Conservation (phyloP, 1,140 invertebrate species). For the Penaeus indicus region DNA sequence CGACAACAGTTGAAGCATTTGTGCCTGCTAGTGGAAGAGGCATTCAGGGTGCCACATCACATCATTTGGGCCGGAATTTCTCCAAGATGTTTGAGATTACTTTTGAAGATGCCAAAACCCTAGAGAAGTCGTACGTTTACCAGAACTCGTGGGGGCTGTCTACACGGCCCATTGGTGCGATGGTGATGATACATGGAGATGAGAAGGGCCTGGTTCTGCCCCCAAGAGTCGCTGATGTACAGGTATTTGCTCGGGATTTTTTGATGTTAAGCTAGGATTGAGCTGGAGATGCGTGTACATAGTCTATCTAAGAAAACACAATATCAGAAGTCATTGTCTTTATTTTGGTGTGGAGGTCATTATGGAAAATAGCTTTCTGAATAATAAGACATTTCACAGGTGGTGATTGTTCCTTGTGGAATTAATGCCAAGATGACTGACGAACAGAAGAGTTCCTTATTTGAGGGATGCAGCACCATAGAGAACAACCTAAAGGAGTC, state of each 20-base stretch:
- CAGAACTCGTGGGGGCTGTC: constrained; percentile 99
- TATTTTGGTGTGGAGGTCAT: no score
- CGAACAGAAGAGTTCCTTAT: constrained; percentile 79
- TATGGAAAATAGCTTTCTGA: no score
- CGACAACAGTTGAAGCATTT: constrained; percentile 97
- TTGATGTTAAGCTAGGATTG: no score
- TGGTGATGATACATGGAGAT: constrained; percentile 98
- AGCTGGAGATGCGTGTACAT: no score
- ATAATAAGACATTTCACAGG: constrained; percentile 70
- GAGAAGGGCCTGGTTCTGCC: constrained; percentile 96
- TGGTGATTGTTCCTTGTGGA: constrained; percentile 96
- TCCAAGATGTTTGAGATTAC: constrained; percentile 99
- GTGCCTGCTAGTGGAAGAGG: constrained; percentile 93
- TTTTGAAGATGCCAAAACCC: constrained; percentile 91
- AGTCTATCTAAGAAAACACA: no score
- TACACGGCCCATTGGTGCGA: constrained; percentile 82
- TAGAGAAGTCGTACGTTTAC: constrained; percentile 89
- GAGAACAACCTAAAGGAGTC: constrained; percentile 73
- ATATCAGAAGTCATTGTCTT: no score
- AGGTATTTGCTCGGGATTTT: no score
- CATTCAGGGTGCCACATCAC: constrained; percentile 97
- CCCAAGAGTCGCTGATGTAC: constrained; percentile 87
- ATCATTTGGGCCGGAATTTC: constrained; percentile 99
- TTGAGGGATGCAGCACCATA: constrained; percentile 81
- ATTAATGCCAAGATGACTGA: constrained; percentile 86